Conservation (phyloP, 2,113 vertebrate genomes). For the Martes martes region DNA sequence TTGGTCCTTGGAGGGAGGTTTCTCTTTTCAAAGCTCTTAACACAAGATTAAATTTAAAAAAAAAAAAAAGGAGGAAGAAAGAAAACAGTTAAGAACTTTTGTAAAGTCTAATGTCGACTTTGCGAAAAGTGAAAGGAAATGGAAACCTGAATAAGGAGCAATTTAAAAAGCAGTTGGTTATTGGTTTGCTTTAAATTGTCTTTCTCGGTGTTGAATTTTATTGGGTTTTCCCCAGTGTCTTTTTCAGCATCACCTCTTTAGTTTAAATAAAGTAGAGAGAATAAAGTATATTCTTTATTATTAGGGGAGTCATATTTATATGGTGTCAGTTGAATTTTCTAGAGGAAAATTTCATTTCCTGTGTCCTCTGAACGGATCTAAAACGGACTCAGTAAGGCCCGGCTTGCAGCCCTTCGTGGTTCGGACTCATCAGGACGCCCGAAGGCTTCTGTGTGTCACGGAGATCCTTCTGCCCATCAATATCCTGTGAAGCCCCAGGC, state of each 20-base stretch:
- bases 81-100: conserved; percentile 53
- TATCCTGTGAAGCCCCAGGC: conserved; percentile 49
- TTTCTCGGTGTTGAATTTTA: conserved; percentile 61
- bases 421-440: conserved; percentile 44
- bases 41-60: conserved; percentile 43
- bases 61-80: neutral
- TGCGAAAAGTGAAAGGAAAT: conserved; percentile 54
- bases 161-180: conserved; percentile 62
- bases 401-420: conserved; percentile 26
- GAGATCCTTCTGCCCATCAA: conserved; percentile 15
- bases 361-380: conserved; percentile 72
- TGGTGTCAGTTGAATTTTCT: conserved; percentile 58
- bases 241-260: conserved; percentile 51
- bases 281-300: conserved; percentile 51
- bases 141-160: conserved; percentile 60
- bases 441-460: conserved; percentile 30
- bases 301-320: conserved; percentile 49
- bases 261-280: conserved; percentile 41
- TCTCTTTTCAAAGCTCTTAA: conserved; percentile 8
- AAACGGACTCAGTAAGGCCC: neutral
- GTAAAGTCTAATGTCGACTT: conserved; percentile 56
- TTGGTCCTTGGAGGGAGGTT: conserved; percentile 34
- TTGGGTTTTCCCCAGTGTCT: neutral
- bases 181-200: conserved; percentile 66
- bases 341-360: conserved; percentile 82